A percentile compares a stretch with the other conserved stretches of the same genome.
Conservation (phyloP, 2,888 invertebrate genomes). For the Drosophila subsilvestris region DNA sequence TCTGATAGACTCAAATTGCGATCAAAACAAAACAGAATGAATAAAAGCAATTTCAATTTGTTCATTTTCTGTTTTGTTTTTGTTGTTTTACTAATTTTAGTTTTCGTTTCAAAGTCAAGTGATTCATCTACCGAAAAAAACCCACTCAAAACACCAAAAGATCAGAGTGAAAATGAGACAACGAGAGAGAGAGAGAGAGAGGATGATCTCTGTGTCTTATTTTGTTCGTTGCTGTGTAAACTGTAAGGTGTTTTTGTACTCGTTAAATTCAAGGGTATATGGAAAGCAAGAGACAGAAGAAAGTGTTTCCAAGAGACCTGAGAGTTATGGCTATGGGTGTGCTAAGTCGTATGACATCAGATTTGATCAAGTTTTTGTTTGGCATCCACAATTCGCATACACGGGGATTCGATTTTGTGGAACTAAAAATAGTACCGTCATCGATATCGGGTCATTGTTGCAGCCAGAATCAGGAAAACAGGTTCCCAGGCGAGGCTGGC, state of each 20-base stretch:
- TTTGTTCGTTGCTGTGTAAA: not conserved
- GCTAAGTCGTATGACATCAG: not conserved
- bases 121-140: constrained; percentile 45
- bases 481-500: too few relatives aligned
- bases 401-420: too few relatives aligned
- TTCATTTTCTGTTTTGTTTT: constrained; percentile 45
- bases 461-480: too few relatives aligned
- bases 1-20: constrained; percentile 19
- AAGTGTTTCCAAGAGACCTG: not conserved
- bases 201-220: constrained; percentile 7
- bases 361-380: not conserved
- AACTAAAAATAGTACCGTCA: too few relatives aligned
- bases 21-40: constrained; percentile 27
- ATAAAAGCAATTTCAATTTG: constrained; percentile 62
- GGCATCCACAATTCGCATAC: too few relatives aligned
- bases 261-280: not conserved
- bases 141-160: constrained; percentile 8
- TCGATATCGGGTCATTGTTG: too few relatives aligned
- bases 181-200: constrained; percentile 15
- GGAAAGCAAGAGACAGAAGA: not conserved
- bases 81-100: constrained; percentile 70
- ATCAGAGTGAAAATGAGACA: constrained; percentile 9
- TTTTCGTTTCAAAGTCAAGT: constrained; percentile 77
- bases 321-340: too few relatives aligned
- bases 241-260: not conserved